These are phyloP conservation scores for Myotis pilosus DNA, from an alignment of 2,797 vertebrate genomes.

Conservation along the genomic window DNA sequence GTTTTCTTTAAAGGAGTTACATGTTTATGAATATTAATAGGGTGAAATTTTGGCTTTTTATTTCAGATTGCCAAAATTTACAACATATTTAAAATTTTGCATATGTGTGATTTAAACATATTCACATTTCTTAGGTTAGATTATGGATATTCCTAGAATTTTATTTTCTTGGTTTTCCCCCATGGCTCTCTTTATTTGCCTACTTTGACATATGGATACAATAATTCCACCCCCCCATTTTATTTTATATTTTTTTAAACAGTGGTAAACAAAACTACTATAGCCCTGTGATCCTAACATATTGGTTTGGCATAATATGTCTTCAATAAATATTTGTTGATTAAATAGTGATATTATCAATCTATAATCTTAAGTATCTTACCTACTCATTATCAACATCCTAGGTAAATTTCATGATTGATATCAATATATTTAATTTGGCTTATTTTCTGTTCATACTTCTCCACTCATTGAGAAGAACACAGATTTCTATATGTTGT, in stretches of 20 bases:
- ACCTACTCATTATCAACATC: neutral
- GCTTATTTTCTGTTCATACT: neutral
- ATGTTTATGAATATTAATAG: neutral
- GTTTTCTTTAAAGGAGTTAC: neutral
- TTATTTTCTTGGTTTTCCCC: neutral
- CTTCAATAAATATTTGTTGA: conserved; percentile 48
- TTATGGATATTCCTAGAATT: neutral
- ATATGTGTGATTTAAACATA: neutral
- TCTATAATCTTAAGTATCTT: conserved; percentile 49
- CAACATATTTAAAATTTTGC: neutral
- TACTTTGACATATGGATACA: neutral
- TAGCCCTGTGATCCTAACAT: neutral
- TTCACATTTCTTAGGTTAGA: neutral
- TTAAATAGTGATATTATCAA: conserved; percentile 46
- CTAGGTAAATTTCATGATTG: conserved; percentile 52
- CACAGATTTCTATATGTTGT: neutral
- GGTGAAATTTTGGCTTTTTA: neutral
- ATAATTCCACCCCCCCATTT: neutral
- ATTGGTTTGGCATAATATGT: conserved; percentile 13
- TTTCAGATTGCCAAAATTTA: neutral
- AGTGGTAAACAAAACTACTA: neutral
- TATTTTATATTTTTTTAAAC: neutral
- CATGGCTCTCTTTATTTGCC: neutral
- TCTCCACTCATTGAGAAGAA: neutral
- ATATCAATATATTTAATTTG: conserved; percentile 17